These are phyloP conservation scores for Drosophila auraria DNA, from an alignment of 1,140 invertebrate species.

Conservation along the genomic window DNA sequence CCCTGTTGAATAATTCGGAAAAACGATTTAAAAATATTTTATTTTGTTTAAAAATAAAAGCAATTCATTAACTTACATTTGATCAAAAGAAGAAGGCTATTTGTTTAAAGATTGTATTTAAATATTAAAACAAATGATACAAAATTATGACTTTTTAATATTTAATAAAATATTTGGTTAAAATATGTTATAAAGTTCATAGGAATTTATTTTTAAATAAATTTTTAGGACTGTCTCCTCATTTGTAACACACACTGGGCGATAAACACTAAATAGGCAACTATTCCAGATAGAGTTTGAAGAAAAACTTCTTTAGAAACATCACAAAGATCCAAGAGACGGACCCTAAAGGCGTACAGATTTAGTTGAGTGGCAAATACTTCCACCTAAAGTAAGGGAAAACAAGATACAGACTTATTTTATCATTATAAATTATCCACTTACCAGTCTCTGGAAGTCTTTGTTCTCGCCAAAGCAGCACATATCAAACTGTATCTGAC, in stretches of 20 bases:
- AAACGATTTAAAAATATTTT: too few relatives aligned
- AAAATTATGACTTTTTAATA: not conserved
- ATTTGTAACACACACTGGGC: not conserved
- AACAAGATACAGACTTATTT: not conserved
- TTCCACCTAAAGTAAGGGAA: not conserved
- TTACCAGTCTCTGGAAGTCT: conserved; percentile 9
- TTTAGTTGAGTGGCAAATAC: not conserved
- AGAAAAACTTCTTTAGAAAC: conserved; percentile 4
- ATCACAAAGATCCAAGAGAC: conserved; percentile 6
- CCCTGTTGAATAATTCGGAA: not conserved
- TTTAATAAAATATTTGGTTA: too few relatives aligned
- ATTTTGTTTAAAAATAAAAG: too few relatives aligned
- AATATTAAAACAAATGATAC: not conserved
- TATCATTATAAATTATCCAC: not conserved
- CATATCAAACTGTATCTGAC: conserved; percentile 2
- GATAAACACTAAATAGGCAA: not conserved
- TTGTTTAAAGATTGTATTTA: too few relatives aligned
- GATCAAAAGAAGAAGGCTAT: not conserved
- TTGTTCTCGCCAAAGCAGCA: not conserved
- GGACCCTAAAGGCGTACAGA: conserved; percentile 2
- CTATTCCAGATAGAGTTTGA: not conserved
- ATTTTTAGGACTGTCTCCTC: too few relatives aligned
- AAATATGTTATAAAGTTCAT: too few relatives aligned
- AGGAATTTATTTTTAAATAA: too few relatives aligned
- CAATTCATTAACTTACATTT: too few relatives aligned